Percentiles rank a stretch among this genome's conserved stretches.
Conservation (phyloP, 2,888 invertebrate genomes). For the Mimachlamys varia region DNA sequence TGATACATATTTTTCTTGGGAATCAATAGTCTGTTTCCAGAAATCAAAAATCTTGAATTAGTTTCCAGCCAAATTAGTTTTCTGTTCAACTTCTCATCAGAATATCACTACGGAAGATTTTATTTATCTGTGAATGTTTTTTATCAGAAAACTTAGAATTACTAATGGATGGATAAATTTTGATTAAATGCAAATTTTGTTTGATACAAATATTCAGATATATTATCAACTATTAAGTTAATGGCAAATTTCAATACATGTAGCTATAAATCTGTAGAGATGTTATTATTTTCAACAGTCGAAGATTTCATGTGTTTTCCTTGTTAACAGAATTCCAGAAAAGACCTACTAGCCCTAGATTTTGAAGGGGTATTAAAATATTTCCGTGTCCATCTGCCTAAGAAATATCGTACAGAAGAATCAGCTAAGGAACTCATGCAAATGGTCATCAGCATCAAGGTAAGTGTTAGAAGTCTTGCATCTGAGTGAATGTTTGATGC, state of each 20-base stretch:
- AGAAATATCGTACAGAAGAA: constrained; percentile 96
- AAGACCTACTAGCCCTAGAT: constrained; percentile 95
- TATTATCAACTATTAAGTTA: too few relatives aligned
- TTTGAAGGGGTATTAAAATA: constrained; percentile 99
- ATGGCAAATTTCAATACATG: too few relatives aligned
- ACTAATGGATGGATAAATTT: not conserved
- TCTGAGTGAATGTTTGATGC: not conserved
- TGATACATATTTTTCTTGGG: not conserved
- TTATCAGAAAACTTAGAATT: too few relatives aligned
- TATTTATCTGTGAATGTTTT: not conserved
- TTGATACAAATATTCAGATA: too few relatives aligned
- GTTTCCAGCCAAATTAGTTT: too few relatives aligned
- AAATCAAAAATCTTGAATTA: not conserved
- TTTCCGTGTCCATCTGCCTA: constrained; percentile 97
- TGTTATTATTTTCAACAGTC: too few relatives aligned
- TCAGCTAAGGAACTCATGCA: constrained; percentile 94
- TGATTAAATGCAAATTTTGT: not conserved
- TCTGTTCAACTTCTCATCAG: not conserved
- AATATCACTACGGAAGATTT: not conserved
- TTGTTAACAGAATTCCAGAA: constrained; percentile 84
- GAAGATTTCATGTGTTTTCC: not conserved
- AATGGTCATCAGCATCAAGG: constrained; percentile 86
- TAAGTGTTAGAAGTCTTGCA: constrained; percentile 43
- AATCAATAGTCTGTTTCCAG: too few relatives aligned
- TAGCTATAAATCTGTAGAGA: too few relatives aligned